These are phyloP conservation scores for Schlechtendalia chinensis DNA, from an alignment of 1,140 invertebrate species.

Conservation along the genomic window DNA sequence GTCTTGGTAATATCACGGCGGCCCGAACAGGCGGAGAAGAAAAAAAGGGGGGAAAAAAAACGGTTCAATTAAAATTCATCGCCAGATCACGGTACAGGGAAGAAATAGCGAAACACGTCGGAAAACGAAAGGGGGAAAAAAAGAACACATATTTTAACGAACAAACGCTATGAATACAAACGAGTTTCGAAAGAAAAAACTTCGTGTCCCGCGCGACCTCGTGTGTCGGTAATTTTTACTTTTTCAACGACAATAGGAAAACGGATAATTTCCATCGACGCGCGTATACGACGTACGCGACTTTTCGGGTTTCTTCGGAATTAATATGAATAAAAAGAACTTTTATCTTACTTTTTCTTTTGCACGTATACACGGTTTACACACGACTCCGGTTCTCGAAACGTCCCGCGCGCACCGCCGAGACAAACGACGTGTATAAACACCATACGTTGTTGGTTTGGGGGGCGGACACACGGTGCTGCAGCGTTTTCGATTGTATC, in stretches of 20 bases:
- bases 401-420: not conserved
- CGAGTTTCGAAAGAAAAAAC: conserved; percentile 43
- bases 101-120: not conserved
- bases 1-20: not conserved
- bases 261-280: conserved; percentile 44
- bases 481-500: not conserved
- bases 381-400: not conserved
- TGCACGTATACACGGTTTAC: not conserved
- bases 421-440: not conserved
- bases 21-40: no score
- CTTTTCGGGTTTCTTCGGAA: conserved; percentile 18
- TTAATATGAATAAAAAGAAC: conserved; percentile 3
- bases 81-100: not conserved
- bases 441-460: not conserved
- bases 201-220: conserved; percentile 2
- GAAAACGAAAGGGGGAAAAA: not conserved
- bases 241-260: conserved; percentile 33
- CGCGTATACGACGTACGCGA: not conserved
- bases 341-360: not conserved
- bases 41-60: not conserved
- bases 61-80: conserved; percentile 46
- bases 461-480: not conserved
- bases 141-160: conserved; percentile 26
- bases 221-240: conserved; percentile 39
- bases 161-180: conserved; percentile 45